Evolutionary conservation across 2,888 invertebrate genomes (phyloP), one percentile per base, ranked within the genome.

Genomic region (Ormia ochracea): DNA sequence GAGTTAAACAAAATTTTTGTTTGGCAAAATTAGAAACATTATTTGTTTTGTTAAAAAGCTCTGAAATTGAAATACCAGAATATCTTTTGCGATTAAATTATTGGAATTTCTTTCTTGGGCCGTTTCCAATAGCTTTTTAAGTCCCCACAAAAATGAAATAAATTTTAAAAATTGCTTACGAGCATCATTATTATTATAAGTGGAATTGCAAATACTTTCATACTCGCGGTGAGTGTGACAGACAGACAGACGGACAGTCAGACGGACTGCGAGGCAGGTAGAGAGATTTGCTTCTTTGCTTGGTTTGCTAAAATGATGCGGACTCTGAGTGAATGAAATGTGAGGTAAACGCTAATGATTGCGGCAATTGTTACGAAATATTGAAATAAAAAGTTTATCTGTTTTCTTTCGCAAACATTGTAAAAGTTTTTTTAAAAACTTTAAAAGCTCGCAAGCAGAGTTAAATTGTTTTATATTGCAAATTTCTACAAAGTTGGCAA

Each of bases 321-420:
- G 6, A 28, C 6, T 45, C 14, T 12, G n/a, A 50, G 41, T 17
- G n/a, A 50, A 59, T 17, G 6, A 58, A 58, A 54, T 26, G 10
- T 31, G 6, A 43, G 41, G 36, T 12, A 45, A 45, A 26, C 26
- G 12, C 48, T 5, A 6, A 26, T n/a, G 17, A 14, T 12, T 19
- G 26, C 10, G 7, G 17, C 38, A 36, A 56, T 56, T 36, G 7
- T 58, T 63, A 58, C 19, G 38, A 65, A 73, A 73, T 73, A 17
- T 65, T 23, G 17, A n/a, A 58, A n/a, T 17, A 59, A 59, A 56
- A 26, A 9, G 14, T 23, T 43, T 45, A 6, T 23, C 56, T 52
- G 17, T 23, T 1, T 17, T 50, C 6, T 14, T 48, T 3, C 31
- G 12, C 45, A 21, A 12, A 28, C 28, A 28, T 28, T 4, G 3